phyloP scores from a whole-genome alignment of 2,888 invertebrate species.

The Eupsilia transversa region DNA sequence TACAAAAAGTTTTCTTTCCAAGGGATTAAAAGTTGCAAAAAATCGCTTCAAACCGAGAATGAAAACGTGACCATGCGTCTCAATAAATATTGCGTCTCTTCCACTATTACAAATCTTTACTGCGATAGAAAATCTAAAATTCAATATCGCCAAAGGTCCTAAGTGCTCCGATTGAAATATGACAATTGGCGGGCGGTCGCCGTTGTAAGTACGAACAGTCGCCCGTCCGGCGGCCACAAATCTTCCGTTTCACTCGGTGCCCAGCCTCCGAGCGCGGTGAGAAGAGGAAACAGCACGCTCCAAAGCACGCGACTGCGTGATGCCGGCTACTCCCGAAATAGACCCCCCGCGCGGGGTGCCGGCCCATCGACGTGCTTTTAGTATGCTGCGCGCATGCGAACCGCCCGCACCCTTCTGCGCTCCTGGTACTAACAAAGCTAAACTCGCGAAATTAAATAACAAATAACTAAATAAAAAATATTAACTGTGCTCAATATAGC shows the following conservation, averaged over 20 bases:
- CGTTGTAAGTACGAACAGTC: constrained; percentile 72
- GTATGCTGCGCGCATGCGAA: constrained; percentile 91
- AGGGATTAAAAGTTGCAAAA: neutral
- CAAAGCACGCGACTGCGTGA: constrained; percentile 90
- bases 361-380: constrained; percentile 90
- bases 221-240: constrained; percentile 84
- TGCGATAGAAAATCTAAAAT: constrained; percentile 51
- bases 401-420: constrained; percentile 90
- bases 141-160: constrained; percentile 55
- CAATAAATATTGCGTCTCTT: constrained; percentile 2
- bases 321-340: constrained; percentile 90
- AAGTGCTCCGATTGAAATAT: constrained; percentile 61
- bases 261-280: constrained; percentile 87
- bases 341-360: constrained; percentile 86
- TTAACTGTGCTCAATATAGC: constrained; percentile 69
- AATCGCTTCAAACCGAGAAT: neutral
- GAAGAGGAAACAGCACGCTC: constrained; percentile 90
- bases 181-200: constrained; percentile 62
- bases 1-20: constrained; percentile 21
- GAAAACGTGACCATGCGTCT: neutral
- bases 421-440: constrained; percentile 80
- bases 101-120: constrained; percentile 20
- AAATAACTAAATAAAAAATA: constrained; percentile 71
- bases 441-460: constrained; percentile 78
- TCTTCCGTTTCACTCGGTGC: constrained; percentile 90